phyloP scores from a whole-genome alignment of 2,888 invertebrate genomes.

The Cataglyphis rosenhaueri region DNA sequence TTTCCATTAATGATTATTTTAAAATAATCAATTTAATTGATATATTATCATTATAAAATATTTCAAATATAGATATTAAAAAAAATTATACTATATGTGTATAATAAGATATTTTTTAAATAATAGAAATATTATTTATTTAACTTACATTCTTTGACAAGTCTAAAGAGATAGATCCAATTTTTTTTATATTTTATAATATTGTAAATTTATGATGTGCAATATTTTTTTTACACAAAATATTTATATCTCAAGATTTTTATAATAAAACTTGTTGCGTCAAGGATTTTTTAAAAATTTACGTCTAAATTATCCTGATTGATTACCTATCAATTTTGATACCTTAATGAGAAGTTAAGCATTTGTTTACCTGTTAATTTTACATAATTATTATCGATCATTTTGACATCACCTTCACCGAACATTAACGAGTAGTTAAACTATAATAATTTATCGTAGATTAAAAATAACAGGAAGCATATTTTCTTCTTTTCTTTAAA shows the following conservation, averaged over 20 bases:
- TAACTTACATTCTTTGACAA: slow-evolving; percentile 2
- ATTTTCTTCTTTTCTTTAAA: background rate
- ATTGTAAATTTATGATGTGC: background rate
- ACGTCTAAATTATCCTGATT: background rate
- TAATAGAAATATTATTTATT: background rate
- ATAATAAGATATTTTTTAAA: background rate
- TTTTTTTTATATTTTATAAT: background rate
- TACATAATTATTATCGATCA: background rate
- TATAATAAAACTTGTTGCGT: background rate
- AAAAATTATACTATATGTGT: background rate
- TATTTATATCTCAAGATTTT: background rate
- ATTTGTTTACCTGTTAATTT: slow-evolving; percentile 1
- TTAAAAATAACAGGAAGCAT: background rate
- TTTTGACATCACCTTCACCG: background rate
- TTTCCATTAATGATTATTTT: background rate
- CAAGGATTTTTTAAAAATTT: background rate
- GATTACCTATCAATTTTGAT: background rate
- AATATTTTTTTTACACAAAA: background rate
- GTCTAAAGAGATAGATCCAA: background rate
- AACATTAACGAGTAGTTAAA: slow-evolving; percentile 11
- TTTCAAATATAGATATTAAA: background rate
- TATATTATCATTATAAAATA: background rate
- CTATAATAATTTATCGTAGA: background rate
- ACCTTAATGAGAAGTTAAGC: background rate
- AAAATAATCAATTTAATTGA: background rate